Base-by-base conservation (phyloP, 1,140 invertebrate species). In the Eubasilissa regina region DNA sequence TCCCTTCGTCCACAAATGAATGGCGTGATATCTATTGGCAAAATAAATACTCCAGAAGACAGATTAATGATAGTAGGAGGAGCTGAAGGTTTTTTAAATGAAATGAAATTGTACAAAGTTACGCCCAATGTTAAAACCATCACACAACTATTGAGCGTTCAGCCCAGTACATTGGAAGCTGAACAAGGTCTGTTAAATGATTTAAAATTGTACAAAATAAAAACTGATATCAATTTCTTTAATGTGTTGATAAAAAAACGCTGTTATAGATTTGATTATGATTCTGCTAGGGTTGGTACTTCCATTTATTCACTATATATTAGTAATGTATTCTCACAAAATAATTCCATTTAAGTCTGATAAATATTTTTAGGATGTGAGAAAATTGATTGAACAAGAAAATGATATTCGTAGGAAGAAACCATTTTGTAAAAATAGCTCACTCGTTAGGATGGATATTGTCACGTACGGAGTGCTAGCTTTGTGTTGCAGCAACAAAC, bases 381-480 rank as follows among this genome's bases (percentile, higher is more conserved):
- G 94, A 43, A 78, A 87, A 44, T 86, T 93, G 64, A 93, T 98
- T 77, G 88, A 90, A 79, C 84, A 85, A 44, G 85, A 87, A 79
- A 84, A 81, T 48, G 85, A 87, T 84, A 77, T 53, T 66, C 78
- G 81, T 0, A 87, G 85, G 68, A 85, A 83, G 75, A 84, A 81
- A 53, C 80, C 84, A 78, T 86, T 85, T 62, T 76, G 84, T 0
- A 85, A 86, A 48, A 87, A 88, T 53, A 91, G 90, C 62, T 83
- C 89, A 10, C 87, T 89, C 73, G 84, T 96, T 13, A 87, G 87
- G 53, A 93, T 94, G 6, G 92, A 97, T 86, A 90, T 97, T 76
- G 89, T 96, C 58, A 97, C 97, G 0, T 98, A 95, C 90, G 96
- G 96, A 43, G 92, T 94, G 1, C 86, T 98, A n/a, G 94, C 97